Conservation (phyloP, 2,797 vertebrate species). For the Sebastes miniatus region DNA sequence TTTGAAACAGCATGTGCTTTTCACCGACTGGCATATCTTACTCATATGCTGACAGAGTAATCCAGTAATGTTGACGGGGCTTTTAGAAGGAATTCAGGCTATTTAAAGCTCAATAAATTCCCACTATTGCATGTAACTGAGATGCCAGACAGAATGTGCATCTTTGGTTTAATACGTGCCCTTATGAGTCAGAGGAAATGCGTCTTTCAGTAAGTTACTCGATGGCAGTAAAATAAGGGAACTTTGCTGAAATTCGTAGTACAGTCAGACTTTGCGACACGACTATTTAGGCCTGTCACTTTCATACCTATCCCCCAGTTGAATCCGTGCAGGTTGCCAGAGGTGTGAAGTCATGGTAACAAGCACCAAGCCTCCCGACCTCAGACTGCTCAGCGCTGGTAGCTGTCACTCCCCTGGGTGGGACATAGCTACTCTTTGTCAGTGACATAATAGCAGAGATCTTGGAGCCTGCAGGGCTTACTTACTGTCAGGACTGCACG, state of each 20-base stretch:
- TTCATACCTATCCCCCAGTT: slow-evolving; percentile 1
- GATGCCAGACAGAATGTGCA: slow-evolving; percentile 5
- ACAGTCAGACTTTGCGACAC: not conserved
- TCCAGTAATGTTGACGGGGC: not conserved
- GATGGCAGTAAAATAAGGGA: slow-evolving; percentile 16
- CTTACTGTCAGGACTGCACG: slow-evolving; percentile 7
- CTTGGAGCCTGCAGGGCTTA: slow-evolving; percentile 19
- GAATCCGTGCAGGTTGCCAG: slow-evolving; percentile 35
- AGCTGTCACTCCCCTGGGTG: slow-evolving; percentile 69
- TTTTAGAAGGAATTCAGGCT: not conserved
- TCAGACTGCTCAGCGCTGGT: slow-evolving; percentile 42
- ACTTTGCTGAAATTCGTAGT: not conserved
- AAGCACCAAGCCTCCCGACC: slow-evolving; percentile 46
- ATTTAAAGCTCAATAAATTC: slow-evolving; percentile 43
- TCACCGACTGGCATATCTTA: slow-evolving; percentile 13
- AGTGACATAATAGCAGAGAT: slow-evolving; percentile 48
- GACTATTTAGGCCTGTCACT: slow-evolving; percentile 1
- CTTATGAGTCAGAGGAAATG: slow-evolving; percentile 62
- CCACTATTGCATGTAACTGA: slow-evolving; percentile 5
- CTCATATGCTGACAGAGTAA: not conserved
- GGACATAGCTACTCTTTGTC: slow-evolving; percentile 54
- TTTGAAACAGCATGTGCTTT: not conserved
- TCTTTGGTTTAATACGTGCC: slow-evolving; percentile 11
- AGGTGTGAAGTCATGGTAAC: slow-evolving; percentile 70
- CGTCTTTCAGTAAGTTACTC: slow-evolving; percentile 23